Percentiles rank a stretch among this genome's conserved stretches.
phyloP scores from a whole-genome alignment of 1,140 invertebrate genomes.

The Meloidogyne exigua region DNA sequence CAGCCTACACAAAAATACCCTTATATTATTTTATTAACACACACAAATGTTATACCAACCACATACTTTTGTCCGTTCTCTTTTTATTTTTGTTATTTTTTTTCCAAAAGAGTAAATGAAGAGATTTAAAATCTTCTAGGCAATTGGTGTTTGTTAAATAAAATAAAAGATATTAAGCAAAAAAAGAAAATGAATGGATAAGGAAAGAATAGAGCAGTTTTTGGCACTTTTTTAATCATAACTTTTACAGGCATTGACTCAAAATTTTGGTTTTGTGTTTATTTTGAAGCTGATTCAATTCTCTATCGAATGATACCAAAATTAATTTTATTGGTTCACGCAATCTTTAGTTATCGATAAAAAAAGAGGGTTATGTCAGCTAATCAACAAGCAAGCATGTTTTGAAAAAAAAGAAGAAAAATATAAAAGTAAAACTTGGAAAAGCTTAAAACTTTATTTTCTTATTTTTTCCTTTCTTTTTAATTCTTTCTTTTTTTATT shows the following conservation, averaged over 20 bases:
- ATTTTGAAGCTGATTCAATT: no score
- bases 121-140: background rate
- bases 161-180: background rate
- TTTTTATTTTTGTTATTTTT: background rate
- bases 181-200: background rate
- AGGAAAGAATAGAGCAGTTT: no score
- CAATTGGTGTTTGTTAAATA: background rate
- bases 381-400: background rate
- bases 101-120: background rate
- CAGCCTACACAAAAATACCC: no score
- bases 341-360: no score
- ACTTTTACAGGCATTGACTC: no score
- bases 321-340: no score
- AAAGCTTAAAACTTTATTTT: background rate
- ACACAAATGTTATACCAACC: background rate
- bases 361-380: no score
- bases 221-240: no score
- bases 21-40: background rate
- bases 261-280: no score
- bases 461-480: background rate
- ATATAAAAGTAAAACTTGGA: background rate
- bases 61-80: background rate
- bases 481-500: background rate
- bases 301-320: no score
- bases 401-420: background rate